Base-by-base conservation (phyloP, 2,113 vertebrate species). In the Sinocyclocheilus anshuiensis region DNA sequence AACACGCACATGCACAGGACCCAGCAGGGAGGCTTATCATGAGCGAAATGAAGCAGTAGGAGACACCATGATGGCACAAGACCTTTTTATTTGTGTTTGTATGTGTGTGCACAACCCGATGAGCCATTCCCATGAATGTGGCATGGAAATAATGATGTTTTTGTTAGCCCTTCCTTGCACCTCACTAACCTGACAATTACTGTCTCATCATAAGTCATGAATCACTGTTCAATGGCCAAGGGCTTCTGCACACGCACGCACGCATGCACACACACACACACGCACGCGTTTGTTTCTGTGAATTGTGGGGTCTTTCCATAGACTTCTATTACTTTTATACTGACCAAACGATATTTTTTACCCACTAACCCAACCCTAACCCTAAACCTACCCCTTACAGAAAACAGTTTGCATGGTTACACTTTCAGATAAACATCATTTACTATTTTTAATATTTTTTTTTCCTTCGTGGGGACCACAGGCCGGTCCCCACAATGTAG, bases 121-220 rank as follows among this genome's bases (percentile, higher is more conserved):
- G 59, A 36, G 84, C 42, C 10, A 50, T 77, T 85, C 42, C 16
- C 8, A 33, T 67, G 39, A 84, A 67, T 65, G 61, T 48, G 11
- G 67, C 13, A 42, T 16, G 33, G 39, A 59, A 79, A 65, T 81
- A 79, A 65, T 81, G 11, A 39, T 53, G 45, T 55, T 71, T 48
- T 83, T 69, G 78, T 81, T 81, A 63, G 36, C 26, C n/a, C 22
- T 7, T 79, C 63, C 26, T 29, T 67, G 24, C 18, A 76, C 45
- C 74, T 42, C 61, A 57, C 26, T 53, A 77, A 79, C 22, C 61
- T 85, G 42, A 71, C 59, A 55, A 79, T 85, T 53, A 55, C 59
- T 80, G 84, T 57, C 18, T 61, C 36, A 42, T 63, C 55, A 85
- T 63, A 65, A 65, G 74, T 26, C 53, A 84, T 71, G 81, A 83